Evolutionary conservation across 2,888 invertebrate species (phyloP), one percentile per base, ranked within the genome.

Genomic region (Dromius quadrimaculatus): DNA sequence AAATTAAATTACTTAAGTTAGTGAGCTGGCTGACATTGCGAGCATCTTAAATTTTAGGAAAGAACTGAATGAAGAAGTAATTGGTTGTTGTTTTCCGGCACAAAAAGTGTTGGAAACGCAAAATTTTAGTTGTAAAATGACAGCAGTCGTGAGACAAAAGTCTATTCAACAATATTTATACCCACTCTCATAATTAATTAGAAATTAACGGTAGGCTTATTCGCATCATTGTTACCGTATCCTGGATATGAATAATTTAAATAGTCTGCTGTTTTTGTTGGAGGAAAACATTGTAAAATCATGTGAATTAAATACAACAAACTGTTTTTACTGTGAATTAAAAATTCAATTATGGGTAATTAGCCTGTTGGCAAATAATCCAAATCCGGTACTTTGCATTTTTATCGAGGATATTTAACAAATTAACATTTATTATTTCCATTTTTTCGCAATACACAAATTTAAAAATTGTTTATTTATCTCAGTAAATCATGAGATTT

Each of bases 151-250:
- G 57, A 32, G 36, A 17, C 20, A 59, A 59, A 59, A 59, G 28
- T 47, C 11, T 20, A n/a, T 28, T 34, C 34, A 36, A 36, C 34
- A 59, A 36, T 59, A 59, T 59, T 59, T 59, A 59, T 59, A 47
- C 50, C 23, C 15, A 54, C 11, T 6, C 50, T 59, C 22, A 59
- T 59, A 36, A 62, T 62, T 62, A 62, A 62, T 62, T 62, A 62
- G 20, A 38, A 11, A 9, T 22, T 62, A 41, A 62, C 62, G 38
- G 62, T 20, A 62, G 15, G 41, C 23, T 41, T 36, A 61, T 61
- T 62, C 62, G 41, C 62, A 62, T 41, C 41, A 62, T 62, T 62
- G 62, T 62, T 62, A 62, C 41, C 41, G 13, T 62, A 62, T 62
- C 62, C 62, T 62, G 62, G 62, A 62, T 41, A 41, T 28, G 41